These are phyloP conservation scores for Tholera decimalis DNA, from an alignment of 2,888 invertebrate species.

Conservation along the genomic window DNA sequence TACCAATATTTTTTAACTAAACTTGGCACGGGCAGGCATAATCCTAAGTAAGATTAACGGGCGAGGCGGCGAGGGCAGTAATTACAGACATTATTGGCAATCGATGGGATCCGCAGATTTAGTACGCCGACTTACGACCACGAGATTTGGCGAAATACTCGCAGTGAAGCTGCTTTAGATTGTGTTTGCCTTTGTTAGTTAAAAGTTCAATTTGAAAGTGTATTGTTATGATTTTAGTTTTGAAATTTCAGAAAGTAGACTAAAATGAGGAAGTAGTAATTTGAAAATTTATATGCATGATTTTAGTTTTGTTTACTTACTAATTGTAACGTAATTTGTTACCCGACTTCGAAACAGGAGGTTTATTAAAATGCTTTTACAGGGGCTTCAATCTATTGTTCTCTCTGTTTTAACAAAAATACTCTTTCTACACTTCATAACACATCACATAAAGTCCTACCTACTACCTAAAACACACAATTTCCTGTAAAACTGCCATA, in stretches of 20 bases:
- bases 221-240: not conserved
- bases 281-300: too few relatives aligned
- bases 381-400: not conserved
- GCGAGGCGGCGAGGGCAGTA: conserved; percentile 79
- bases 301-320: too few relatives aligned
- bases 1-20: conserved; percentile 82
- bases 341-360: not conserved
- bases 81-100: conserved; percentile 89
- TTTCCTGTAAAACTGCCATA: conserved; percentile 48
- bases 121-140: conserved; percentile 73
- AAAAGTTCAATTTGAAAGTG: conserved; percentile 3
- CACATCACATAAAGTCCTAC: conserved; percentile 5
- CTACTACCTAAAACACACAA: conserved; percentile 27
- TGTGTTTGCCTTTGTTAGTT: conserved; percentile 32
- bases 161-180: conserved; percentile 19
- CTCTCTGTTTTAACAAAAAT: not conserved
- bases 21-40: conserved; percentile 74
- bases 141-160: conserved; percentile 59
- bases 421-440: not conserved
- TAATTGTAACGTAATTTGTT: too few relatives aligned
- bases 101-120: conserved; percentile 85
- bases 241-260: too few relatives aligned
- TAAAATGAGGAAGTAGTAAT: too few relatives aligned
- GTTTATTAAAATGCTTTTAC: not conserved
- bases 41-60: conserved; percentile 76